These are phyloP conservation scores for Spisula subtruncata DNA, from an alignment of 2,888 invertebrate species.

Conservation along the genomic window DNA sequence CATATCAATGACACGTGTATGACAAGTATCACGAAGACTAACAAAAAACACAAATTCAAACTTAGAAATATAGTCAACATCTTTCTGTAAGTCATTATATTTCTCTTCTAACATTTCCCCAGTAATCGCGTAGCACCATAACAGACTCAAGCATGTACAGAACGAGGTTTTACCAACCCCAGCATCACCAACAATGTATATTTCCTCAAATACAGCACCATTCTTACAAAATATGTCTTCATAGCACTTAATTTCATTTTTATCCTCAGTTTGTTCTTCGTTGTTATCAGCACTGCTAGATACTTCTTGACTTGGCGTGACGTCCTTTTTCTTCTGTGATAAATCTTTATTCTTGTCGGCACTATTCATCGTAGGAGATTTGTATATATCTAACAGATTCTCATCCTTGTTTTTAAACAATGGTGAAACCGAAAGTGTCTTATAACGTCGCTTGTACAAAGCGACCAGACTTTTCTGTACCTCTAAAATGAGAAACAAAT, in stretches of 20 bases:
- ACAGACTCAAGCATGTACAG: background rate
- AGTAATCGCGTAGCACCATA: background rate
- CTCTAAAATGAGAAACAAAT: background rate
- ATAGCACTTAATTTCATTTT: background rate
- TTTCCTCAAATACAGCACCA: background rate
- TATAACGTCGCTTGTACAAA: background rate
- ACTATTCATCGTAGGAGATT: background rate
- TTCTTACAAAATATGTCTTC: background rate
- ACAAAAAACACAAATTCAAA: background rate
- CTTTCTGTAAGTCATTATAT: background rate
- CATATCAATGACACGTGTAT: background rate
- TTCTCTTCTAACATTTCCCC: background rate
- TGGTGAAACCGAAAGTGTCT: background rate
- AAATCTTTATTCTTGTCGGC: background rate
- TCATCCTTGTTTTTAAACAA: background rate
- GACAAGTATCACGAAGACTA: background rate
- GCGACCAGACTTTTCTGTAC: background rate
- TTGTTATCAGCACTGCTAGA: background rate
- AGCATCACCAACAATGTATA: background rate
- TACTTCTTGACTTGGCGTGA: background rate
- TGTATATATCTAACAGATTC: background rate
- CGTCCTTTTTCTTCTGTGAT: too few species aligned
- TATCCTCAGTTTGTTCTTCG: background rate
- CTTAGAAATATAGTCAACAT: background rate
- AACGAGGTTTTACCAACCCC: background rate